phyloP scores from a whole-genome alignment of 1,140 invertebrate species.

The Nasonia giraulti region DNA sequence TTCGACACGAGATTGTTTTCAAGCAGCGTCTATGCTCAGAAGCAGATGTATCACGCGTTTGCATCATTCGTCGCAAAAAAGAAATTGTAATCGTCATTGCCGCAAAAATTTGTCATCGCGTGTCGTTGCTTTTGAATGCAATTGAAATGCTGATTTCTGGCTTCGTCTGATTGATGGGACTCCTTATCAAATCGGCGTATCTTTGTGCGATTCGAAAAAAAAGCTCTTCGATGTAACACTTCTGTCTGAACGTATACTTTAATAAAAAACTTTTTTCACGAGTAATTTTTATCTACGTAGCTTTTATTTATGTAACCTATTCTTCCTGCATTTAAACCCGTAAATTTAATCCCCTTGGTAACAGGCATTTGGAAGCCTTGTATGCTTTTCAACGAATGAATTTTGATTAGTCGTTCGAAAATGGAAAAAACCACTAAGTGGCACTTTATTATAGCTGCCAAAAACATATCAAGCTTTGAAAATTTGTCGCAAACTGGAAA shows the following conservation, averaged over 20 bases:
- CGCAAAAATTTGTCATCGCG: neutral
- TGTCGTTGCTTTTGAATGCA: neutral
- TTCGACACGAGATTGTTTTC: neutral
- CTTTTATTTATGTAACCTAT: neutral
- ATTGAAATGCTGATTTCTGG: neutral
- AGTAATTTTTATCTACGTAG: neutral
- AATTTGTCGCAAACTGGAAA: no score
- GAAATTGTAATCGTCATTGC: neutral
- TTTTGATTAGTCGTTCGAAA: no score
- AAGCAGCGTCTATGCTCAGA: neutral
- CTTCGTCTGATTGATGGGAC: neutral
- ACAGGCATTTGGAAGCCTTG: no score
- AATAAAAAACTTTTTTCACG: neutral
- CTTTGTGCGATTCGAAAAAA: neutral
- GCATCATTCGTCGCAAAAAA: neutral
- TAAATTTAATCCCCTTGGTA: no score
- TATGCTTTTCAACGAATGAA: no score
- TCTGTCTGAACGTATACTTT: neutral
- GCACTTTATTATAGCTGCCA: no score
- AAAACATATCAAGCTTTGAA: no score
- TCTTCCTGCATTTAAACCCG: neutral
- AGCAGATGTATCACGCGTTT: neutral
- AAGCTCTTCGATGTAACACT: neutral
- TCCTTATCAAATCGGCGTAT: neutral
- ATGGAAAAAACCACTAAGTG: no score